Percentiles rank a stretch among this genome's conserved stretches.
Conservation (phyloP, 2,888 invertebrate species). For the Loripinus fragilis region DNA sequence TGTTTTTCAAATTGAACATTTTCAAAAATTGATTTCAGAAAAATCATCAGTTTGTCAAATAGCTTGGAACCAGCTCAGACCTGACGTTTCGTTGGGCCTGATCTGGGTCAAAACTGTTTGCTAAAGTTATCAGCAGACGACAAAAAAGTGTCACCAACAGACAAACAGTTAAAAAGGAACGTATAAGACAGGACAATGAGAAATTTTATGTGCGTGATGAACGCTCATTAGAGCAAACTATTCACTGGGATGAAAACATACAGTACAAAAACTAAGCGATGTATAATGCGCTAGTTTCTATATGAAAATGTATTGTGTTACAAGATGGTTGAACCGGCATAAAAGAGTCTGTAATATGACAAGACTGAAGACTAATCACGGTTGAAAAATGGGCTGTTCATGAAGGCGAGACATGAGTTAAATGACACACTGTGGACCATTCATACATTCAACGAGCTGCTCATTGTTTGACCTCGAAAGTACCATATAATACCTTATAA, state of each 20-base stretch:
- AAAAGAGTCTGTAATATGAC: conserved; percentile 25
- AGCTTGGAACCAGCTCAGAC: no score
- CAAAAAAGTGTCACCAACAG: no score
- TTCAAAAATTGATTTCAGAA: no score
- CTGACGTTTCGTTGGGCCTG: no score
- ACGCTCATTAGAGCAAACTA: neutral
- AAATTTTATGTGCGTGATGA: conserved; percentile 9
- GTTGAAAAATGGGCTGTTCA: conserved; percentile 21
- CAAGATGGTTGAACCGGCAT: conserved; percentile 37
- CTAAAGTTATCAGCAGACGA: no score
- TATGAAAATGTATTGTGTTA: conserved; percentile 51
- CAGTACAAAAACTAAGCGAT: conserved; percentile 18
- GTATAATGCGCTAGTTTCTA: conserved; percentile 38
- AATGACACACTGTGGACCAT: conserved; percentile 31
- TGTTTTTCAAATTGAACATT: no score
- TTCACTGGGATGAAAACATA: neutral
- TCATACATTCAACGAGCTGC: conserved; percentile 22
- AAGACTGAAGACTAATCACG: neutral
- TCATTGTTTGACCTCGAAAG: conserved; percentile 15
- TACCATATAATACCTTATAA: no score
- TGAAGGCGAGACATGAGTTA: conserved; percentile 36
- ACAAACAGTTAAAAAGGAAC: no score
- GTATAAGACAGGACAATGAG: neutral
- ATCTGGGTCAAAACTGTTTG: no score
- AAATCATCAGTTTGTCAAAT: no score